Evolutionary conservation across 1,140 invertebrate species (phyloP), one percentile per base, ranked within the genome.

Genomic region (Aphaenogaster rudis): DNA sequence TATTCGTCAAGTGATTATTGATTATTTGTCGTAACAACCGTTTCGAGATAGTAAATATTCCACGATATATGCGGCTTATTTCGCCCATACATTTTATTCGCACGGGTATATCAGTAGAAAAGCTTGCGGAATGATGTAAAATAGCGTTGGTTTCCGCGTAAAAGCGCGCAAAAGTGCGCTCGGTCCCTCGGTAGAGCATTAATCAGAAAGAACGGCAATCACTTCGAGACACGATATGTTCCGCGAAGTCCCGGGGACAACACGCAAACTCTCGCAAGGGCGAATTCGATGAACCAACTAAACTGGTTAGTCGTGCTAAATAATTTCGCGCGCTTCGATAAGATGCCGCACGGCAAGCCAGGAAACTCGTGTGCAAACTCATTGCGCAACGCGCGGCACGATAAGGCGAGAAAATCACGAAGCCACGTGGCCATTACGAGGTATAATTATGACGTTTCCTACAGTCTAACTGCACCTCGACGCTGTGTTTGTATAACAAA

Each of bases 131-230:
- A 21, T 33, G 79, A 48, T 88, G 72, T 78, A 42, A 71, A 88
- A 36, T 48, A 39, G 15, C 36, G 50, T 33, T 28, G 64, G n/a
- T 61, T 78, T 57, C 15, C 50, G 45, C 42, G 13, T 81, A 64
- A 48, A 64, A 48, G 36, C 45, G 67, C 45, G 36, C 48, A 66
- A 74, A 74, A 84, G 63, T 48, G 21, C 52, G 17, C 50, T 8
- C 48, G 17, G 21, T 69, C 39, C 54, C 50, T 48, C 36, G 84
- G 63, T 33, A 63, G 81, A 71, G 76, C 81, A 89, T 90, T 92
- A 92, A 92, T 92, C 89, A 86, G 64, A 76, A 92, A 92, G 87
- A 91, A 57, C 77, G 69, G 80, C 78, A 72, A 91, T 66, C 57
- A 79, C 48, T 81, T 74, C 33, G 84, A 85, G 82, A 72, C 63